Percentiles rank a stretch among this genome's conserved stretches.
phyloP scores from a whole-genome alignment of 1,140 invertebrate species.

The Thereuonema tuberculata region DNA sequence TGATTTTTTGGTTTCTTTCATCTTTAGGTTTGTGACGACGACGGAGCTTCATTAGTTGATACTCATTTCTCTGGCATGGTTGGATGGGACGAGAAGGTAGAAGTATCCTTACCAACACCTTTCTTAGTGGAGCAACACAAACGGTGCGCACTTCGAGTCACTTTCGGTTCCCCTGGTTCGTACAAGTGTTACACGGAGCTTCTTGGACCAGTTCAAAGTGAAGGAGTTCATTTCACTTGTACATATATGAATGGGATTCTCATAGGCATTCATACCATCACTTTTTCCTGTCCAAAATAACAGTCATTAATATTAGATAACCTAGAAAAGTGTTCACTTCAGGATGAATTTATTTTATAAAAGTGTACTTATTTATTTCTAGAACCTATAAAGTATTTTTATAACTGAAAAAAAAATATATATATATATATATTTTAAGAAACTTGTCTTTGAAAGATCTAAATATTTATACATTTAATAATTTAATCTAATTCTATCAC shows the following conservation, averaged over 20 bases:
- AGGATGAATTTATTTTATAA: too few species aligned
- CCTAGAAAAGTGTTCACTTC: too few species aligned
- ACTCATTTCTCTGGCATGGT: constrained; percentile 3
- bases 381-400: too few species aligned
- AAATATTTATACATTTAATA: too few species aligned
- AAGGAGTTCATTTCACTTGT: constrained; percentile 12
- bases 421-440: too few species aligned
- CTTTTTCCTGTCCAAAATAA: constrained; percentile 3
- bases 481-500: too few species aligned
- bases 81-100: constrained; percentile 8
- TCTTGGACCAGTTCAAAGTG: constrained; percentile 7
- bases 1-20: too few species aligned
- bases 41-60: not conserved
- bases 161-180: constrained; percentile 4
- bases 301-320: too few species aligned
- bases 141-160: not conserved
- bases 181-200: constrained; percentile 11
- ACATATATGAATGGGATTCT: constrained; percentile 12
- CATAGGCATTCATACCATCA: constrained; percentile 9
- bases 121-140: not conserved
- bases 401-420: too few species aligned
- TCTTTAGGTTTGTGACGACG: too few species aligned
- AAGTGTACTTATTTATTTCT: too few species aligned
- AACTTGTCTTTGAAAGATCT: too few species aligned
- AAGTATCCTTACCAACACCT: constrained; percentile 4